Evolutionary conservation across 2,888 invertebrate genomes (phyloP), one percentile per base, ranked within the genome.

Genomic region (Limenitis arthemis): DNA sequence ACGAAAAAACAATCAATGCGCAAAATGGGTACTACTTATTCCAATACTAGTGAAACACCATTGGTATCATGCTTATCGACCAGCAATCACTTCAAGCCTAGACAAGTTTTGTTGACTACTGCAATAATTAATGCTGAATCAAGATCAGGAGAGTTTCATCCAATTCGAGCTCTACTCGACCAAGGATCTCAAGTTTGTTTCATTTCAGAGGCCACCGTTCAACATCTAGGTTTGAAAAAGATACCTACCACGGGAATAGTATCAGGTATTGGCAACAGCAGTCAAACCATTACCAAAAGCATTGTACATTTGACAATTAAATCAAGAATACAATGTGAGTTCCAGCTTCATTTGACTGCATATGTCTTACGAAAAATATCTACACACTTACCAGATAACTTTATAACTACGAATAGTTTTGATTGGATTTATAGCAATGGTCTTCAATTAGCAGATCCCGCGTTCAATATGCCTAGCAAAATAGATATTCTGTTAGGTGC

Each of bases 121-220:
- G 57, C 60, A 12, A 61, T 60, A 28, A 58, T 57, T 37, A 6
- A 33, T n/a, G 50, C 60, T 9, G 33, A 29, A 30, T 47, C 56
- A 7, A 33, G 43, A 8, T 38, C 53, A 30, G 56, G 38, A 34
- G 47, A 57, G 12, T 32, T 50, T 41, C 8, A 31, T 42, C 52
- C 40, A 40, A 44, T 55, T 51, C 47, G 62, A 51, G 60, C 57
- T 38, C 48, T 62, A 12, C 30, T 59, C 20, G 62, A 61, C 51
- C 62, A 47, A 12, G 62, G 61, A 8, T 62, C 63, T 2, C 59
- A 62, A 40, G 62, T 47, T 8, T 57, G 58, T 7, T 61, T 61
- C 34, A 54, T 62, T 3, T 42, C 58, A 1, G 60, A 62, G 49
- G 50, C 47, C 29, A 51, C 55, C 34, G 39, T 54, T 20, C 59